phyloP scores from a whole-genome alignment of 2,113 vertebrate species.

The Cygnus atratus region DNA sequence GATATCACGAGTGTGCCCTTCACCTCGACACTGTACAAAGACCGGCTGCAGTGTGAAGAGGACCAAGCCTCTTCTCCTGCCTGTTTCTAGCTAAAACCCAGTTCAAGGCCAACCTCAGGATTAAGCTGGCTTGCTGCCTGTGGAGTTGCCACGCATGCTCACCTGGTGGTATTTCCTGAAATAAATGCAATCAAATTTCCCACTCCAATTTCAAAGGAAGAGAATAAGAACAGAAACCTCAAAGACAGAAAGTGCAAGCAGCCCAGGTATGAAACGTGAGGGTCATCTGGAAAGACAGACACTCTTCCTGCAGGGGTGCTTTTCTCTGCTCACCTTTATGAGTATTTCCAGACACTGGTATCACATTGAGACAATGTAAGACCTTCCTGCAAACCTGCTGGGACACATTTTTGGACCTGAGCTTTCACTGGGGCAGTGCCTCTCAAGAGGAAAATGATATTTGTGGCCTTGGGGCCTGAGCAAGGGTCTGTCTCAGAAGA shows the following conservation, averaged over 20 bases:
- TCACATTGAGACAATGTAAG: not conserved
- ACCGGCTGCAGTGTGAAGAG: not conserved
- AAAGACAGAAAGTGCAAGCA: not conserved
- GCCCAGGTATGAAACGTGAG: accelerated
- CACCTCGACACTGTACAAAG: not conserved
- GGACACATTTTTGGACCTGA: not conserved
- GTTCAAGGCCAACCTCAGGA: not conserved
- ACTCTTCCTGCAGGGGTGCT: not conserved
- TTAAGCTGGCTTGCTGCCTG: not conserved
- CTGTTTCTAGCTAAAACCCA: not conserved
- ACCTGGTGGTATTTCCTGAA: not conserved
- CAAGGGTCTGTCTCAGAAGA: not conserved
- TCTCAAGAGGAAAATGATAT: not conserved
- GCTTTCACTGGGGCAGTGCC: accelerated
- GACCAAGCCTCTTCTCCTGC: not conserved
- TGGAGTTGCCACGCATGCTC: not conserved
- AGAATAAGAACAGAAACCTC: not conserved
- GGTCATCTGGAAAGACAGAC: accelerated
- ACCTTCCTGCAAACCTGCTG: not conserved
- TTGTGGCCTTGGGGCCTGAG: not conserved
- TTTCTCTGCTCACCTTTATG: not conserved
- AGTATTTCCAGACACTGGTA: not conserved
- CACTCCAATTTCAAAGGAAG: no score
- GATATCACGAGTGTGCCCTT: not conserved
- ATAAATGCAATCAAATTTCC: not conserved